Conservation (phyloP, 92 coral and sea anemone genomes). For the Phenganax stokvisi region DNA sequence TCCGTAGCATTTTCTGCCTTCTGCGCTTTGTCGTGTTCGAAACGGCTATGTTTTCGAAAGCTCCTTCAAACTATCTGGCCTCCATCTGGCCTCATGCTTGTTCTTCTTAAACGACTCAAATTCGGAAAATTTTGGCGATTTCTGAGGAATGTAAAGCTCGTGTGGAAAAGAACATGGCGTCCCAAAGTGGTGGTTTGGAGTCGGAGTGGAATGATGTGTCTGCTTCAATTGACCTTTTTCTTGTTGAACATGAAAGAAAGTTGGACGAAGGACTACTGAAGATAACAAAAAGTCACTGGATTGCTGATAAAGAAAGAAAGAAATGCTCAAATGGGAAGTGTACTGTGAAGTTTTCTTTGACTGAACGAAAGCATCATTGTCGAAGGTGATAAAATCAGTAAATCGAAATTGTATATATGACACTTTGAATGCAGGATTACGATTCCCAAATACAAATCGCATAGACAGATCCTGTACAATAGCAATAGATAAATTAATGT, state of each 20-base stretch:
- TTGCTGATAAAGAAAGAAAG: constrained; percentile 44
- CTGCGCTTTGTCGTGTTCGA: no score
- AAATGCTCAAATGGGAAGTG: constrained; percentile 58
- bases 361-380: constrained; percentile 90
- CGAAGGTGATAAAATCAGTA: constrained; percentile 53
- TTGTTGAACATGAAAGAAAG: constrained; percentile 61
- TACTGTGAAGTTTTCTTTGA: constrained; percentile 63
- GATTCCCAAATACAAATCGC: no score
- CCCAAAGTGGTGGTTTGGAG: background rate
- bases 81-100: no score
- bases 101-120: no score
- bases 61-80: no score
- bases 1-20: no score
- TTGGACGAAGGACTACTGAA: constrained; percentile 37
- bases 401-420: background rate
- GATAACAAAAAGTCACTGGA: constrained; percentile 67
- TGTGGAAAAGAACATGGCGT: constrained; percentile 6
- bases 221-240: constrained; percentile 62
- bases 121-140: no score
- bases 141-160: background rate
- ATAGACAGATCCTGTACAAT: no score
- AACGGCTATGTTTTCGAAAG: no score
- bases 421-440: no score
- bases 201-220: constrained; percentile 76
- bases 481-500: no score